Base-by-base conservation (phyloP, 2,113 vertebrate genomes). In the Nanorana parkeri region DNA sequence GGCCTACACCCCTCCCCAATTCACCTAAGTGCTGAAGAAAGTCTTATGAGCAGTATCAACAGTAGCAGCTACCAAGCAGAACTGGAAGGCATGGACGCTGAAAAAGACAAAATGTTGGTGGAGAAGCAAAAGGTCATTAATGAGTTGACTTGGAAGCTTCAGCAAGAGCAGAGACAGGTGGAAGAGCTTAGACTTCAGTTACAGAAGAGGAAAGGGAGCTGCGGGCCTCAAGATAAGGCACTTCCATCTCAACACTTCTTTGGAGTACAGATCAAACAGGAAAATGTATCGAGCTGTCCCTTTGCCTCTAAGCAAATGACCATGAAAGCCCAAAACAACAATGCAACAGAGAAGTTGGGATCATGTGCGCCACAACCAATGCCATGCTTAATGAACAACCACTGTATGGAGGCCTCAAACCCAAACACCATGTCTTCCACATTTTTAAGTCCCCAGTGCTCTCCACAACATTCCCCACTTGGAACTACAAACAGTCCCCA, bases 71-170 rank as follows among this genome's bases (percentile, higher is more conserved):
- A 89, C 26, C 93, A 86, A 72, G 86, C 91, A 0, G 92, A 94
- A 41, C 88, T 90, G 81, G 94, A 96, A 4, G 95, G 95, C 1
- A 86, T 93, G 0, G 96, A 99, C 84, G 95, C 95, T 0, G 97
- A 98, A 83, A 99, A 99, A 84, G 97, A 99, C 89, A 99, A 99
- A 87, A 99, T 99, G 97, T 89, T 99, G 85, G 96, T 99, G 84
- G 97, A 99, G 86, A 99, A 99, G 89, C 98, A 99, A 89, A 99
- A 98, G 85, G 96, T 99, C 84, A 99, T 99, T 63, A 98, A 99
- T 17, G 97, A 99, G 82, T 92, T 99, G 86, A 99, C 96, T 0
- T 98, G 97, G 97, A 98, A 97, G 84, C 92, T 99, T 63, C 96
- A 98, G 87, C 96, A 96, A 83, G 98, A 99, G 81, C 98, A 99